A percentile compares a stretch with the other conserved stretches of the same genome.
Conservation (phyloP, 2,797 vertebrate species). For the Halcyon badia region DNA sequence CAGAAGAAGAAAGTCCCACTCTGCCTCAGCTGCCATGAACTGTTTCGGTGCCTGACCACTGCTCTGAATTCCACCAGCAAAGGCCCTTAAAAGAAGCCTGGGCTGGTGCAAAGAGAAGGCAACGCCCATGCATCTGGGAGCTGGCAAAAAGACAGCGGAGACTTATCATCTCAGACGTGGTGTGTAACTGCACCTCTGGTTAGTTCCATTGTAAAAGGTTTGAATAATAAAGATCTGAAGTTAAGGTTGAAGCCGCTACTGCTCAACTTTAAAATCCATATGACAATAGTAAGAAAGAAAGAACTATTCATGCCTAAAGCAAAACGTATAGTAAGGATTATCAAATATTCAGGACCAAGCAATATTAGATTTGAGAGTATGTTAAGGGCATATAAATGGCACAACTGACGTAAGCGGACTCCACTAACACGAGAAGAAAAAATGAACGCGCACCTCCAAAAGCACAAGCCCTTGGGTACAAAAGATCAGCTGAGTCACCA, state of each 20-base stretch:
- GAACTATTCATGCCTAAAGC: not conserved
- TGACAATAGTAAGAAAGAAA: not conserved
- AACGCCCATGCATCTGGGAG: not conserved
- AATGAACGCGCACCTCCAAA: fast-evolving
- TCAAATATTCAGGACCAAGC: not conserved
- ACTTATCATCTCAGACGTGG: not conserved
- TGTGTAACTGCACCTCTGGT: not conserved
- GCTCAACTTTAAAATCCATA: not conserved
- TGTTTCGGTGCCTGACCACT: not conserved
- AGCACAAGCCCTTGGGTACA: not conserved
- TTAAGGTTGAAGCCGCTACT: not conserved
- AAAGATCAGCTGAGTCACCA: fast-evolving
- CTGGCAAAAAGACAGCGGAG: not conserved
- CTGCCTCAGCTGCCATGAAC: not conserved
- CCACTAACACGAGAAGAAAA: not conserved
- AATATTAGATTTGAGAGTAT: not conserved
- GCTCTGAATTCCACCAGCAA: not conserved
- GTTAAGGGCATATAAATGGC: not conserved
- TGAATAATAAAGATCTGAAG: not conserved
- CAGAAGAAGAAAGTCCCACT: not conserved
- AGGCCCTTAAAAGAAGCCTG: not conserved
- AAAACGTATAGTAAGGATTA: not conserved
- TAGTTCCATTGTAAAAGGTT: not conserved
- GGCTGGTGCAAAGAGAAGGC: not conserved
- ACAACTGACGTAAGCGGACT: not conserved